Base-by-base conservation (phyloP, 2,113 vertebrate genomes). In the Scolopax mira region DNA sequence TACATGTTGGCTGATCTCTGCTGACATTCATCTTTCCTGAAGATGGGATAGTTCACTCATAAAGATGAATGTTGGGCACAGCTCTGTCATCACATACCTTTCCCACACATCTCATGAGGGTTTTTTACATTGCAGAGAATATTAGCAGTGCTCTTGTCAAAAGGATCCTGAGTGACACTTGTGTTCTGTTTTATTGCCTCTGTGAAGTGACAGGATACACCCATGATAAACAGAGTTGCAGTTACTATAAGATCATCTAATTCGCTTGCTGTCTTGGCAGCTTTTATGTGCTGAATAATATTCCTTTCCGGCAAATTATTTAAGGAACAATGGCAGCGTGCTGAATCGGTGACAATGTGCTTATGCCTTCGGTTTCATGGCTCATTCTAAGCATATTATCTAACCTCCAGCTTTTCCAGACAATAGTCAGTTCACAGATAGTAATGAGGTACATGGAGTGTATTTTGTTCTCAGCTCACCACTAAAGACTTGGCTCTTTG, bases 31-130 rank as follows among this genome's bases (percentile, higher is more conserved):
- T 98, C 95, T 97, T 92, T 18, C 13, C 67, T 54, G 15, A 75
- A 83, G 95, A 90, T 41, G 69, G 69, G 92, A 41, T 28, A 82
- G 88, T 73, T 98, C 93, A 80, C 84, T 98, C 96, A 94, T 87
- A 81, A 97, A 97, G 98, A 97, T 73, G 92, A 79, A 97, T 97
- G 95, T 51, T 94, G 73, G 85, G 72, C 61, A 65, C 91, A 55
- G 74, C 74, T 72, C 83, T 74, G 94, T 93, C 86, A 55, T 69
- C 2, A 7, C 2, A 2, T 77, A 62, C 75, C 90, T 94, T 95
- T 81, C 83, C 51, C 8, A 15, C 48, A 54, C 6, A 58, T 93
- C 95, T 97, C 96, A 51, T 16, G 52, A 74, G 89, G 96, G 49
- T 84, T 95, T 87, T 94, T 94, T 91, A 24, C 72, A 31, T 94